Evolutionary conservation across 2,113 vertebrate genomes (phyloP), one percentile per base, ranked within the genome.

Genomic region (Mesitornis unicolor): DNA sequence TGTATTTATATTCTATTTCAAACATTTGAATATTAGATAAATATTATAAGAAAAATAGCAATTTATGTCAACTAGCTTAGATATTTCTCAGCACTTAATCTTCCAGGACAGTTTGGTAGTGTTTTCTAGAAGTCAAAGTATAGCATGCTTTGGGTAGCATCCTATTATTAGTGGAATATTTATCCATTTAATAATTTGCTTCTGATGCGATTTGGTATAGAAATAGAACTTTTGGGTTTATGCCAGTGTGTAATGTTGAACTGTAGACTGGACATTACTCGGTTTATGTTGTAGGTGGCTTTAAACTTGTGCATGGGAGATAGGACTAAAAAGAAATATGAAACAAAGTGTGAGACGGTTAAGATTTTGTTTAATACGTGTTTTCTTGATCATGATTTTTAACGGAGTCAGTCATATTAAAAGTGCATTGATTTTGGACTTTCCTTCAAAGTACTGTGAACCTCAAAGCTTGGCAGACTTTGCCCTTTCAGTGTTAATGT

Each of bases 351-450:
- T 45, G 16, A 24, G 13, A 18, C 92, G 84, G 42, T 67, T 70
- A 35, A 65, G 61, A 19, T 67, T 92, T 57, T 68, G 21, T 91
- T 95, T 59, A 78, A 63, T 73, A 43, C 0, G 1, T 47, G 4
- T 13, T 21, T 82, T 93, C 38, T 87, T 89, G 24, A 63, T 82
- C 3, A 1, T 65, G 33, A 77, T 79, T 93, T 94, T 96, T 88
- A 74, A 80, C 87, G 35, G 73, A 90, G 63, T 84, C 59, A 60
- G 67, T 71, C 38, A 31, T 77, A 40, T 63, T 95, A 59, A 25
- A 86, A 86, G 50, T 54, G 20, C 29, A 12, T 92, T 90, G 93
- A 45, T 93, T 89, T 92, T 90, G 69, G 73, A 67, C 35, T 81
- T 83, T 26, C 31, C 84, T 91, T 88, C 61, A 29, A 74, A 90